Percentiles rank a stretch among this genome's conserved stretches.
Conservation (phyloP, 2,113 vertebrate genomes). For the human (Homo sapiens) region DNA sequence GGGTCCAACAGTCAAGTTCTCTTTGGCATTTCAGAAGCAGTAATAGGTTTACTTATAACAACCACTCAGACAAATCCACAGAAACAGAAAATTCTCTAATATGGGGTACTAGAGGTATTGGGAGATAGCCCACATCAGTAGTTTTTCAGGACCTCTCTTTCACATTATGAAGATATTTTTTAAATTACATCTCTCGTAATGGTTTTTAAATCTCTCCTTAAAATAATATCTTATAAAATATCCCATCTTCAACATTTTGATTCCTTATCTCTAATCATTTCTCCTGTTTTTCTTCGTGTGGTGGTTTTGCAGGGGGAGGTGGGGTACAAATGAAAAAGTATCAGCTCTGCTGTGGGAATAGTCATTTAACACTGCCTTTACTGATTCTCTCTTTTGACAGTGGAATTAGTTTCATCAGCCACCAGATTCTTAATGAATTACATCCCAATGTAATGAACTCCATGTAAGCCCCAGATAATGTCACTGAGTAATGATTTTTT, state of each 20-base stretch:
- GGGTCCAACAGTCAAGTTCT: background rate
- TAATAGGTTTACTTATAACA: background rate
- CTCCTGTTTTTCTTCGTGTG: background rate
- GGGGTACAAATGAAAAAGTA: background rate
- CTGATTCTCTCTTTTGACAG: background rate
- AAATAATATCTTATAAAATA: background rate
- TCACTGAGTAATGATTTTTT: background rate
- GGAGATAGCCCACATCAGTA: background rate
- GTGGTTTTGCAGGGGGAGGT: background rate
- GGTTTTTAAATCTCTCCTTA: constrained; percentile 30
- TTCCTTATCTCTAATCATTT: background rate
- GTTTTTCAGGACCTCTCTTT: background rate
- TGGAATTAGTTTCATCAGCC: background rate
- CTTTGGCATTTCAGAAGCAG: constrained; percentile 16
- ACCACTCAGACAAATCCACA: background rate
- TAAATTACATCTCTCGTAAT: background rate
- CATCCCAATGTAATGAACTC: background rate
- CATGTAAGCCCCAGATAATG: background rate
- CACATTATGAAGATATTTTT: constrained; percentile 11
- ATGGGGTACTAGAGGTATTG: background rate
- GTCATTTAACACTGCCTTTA: background rate
- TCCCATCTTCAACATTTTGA: constrained; percentile 10
- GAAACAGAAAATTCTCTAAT: background rate
- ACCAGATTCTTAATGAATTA: constrained; percentile 33
- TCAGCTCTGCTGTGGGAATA: background rate